These are phyloP conservation scores for Odobenus rosmarus DNA, from an alignment of 2,113 vertebrate genomes.

Conservation along the genomic window DNA sequence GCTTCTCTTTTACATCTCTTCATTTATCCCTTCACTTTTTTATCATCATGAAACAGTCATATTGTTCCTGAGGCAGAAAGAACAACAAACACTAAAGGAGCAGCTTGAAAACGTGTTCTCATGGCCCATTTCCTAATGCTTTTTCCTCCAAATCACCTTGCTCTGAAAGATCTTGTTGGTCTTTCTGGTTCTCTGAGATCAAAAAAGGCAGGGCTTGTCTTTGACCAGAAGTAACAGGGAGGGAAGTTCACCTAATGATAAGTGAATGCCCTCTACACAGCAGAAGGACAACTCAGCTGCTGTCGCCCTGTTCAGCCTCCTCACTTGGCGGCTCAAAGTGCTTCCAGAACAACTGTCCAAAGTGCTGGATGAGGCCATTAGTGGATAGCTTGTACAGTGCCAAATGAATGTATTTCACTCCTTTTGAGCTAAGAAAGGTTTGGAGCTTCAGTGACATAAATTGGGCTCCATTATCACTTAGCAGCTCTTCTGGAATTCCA, in stretches of 20 bases:
- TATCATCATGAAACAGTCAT: background rate
- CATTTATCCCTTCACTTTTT: background rate
- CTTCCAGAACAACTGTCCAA: slow-evolving; percentile 42
- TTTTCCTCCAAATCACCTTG: background rate
- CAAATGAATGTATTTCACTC: slow-evolving; percentile 71
- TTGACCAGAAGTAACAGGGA: background rate
- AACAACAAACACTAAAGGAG: background rate
- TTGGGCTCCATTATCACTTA: slow-evolving; percentile 74
- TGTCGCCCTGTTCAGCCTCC: background rate
- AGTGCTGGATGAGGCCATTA: slow-evolving; percentile 69
- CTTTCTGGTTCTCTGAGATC: slow-evolving; percentile 1
- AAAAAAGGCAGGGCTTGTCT: background rate
- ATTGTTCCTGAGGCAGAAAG: background rate
- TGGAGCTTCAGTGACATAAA: slow-evolving; percentile 60
- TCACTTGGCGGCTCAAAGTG: slow-evolving; percentile 35
- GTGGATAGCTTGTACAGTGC: background rate
- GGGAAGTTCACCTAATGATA: slow-evolving; percentile 10
- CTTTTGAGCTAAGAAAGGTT: slow-evolving; percentile 66
- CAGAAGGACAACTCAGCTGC: slow-evolving; percentile 41
- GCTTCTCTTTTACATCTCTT: background rate
- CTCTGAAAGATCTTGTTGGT: background rate
- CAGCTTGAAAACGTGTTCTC: background rate
- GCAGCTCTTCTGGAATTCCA: slow-evolving; percentile 62
- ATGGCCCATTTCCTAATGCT: background rate
- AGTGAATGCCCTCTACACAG: background rate